Evolutionary conservation across 2,797 vertebrate genomes (phyloP).

Genomic region (Poecilia picta): DNA sequence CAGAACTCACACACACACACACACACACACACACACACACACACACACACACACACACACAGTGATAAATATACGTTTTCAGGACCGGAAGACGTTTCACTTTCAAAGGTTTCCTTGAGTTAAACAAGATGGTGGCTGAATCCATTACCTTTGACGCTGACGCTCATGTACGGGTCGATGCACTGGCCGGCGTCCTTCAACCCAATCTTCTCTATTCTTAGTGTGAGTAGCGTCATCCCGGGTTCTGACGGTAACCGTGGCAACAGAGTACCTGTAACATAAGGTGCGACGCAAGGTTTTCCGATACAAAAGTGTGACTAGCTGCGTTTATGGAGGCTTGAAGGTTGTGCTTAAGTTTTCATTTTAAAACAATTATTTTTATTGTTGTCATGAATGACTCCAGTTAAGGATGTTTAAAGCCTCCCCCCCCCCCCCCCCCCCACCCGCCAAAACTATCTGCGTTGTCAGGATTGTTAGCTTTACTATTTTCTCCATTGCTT

Average conservation of each 20-base stretch:
- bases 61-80: not conserved
- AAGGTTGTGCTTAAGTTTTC: not conserved
- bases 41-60: not conserved
- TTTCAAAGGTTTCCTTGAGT: not conserved
- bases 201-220: slow-evolving; percentile 96
- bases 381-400: too few relatives aligned
- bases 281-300: not conserved
- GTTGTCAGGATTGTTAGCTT: too few relatives aligned
- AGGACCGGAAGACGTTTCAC: not conserved
- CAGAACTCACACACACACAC: slow-evolving; percentile 2
- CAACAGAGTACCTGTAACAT: slow-evolving; percentile 90
- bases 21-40: not conserved
- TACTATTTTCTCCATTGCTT: too few relatives aligned
- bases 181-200: slow-evolving; percentile 98
- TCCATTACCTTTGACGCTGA: slow-evolving; percentile 93
- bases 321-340: not conserved
- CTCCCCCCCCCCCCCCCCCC: too few relatives aligned
- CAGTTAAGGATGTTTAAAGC: too few relatives aligned
- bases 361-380: not conserved
- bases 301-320: not conserved
- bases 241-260: slow-evolving; percentile 96
- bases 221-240: slow-evolving; percentile 93
- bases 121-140: not conserved
- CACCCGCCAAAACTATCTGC: too few relatives aligned
- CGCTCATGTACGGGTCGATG: slow-evolving; percentile 97